Percentiles rank a stretch among this genome's conserved stretches.
phyloP scores from a whole-genome alignment of 2,113 vertebrate genomes.

The Tamias sibiricus region DNA sequence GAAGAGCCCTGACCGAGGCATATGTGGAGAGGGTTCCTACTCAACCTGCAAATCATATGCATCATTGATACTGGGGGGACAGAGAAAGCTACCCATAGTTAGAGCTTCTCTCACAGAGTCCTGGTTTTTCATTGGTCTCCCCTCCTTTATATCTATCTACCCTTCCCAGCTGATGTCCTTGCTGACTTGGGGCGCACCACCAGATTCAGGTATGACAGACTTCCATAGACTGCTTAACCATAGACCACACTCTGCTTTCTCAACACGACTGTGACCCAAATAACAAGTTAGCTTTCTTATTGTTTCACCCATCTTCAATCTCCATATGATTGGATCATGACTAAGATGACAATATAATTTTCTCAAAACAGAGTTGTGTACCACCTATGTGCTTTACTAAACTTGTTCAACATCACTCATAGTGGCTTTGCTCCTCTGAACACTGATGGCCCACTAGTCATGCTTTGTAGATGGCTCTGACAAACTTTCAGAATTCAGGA shows the following conservation, averaged over 20 bases:
- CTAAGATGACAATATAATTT: too few species aligned
- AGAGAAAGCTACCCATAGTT: fast-evolving
- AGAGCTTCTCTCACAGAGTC: neutral
- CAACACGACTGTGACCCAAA: too few species aligned
- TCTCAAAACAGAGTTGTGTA: neutral
- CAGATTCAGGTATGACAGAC: neutral
- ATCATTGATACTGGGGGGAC: too few species aligned
- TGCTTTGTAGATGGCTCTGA: neutral
- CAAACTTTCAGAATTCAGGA: neutral
- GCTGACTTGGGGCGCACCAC: neutral
- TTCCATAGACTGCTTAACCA: neutral
- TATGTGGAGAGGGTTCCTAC: neutral
- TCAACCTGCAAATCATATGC: too few species aligned
- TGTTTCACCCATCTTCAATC: too few species aligned
- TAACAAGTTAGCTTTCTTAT: too few species aligned
- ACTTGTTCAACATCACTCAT: neutral
- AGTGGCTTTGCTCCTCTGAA: neutral
- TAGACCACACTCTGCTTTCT: too few species aligned
- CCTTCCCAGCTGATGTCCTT: neutral
- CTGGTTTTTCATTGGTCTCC: neutral
- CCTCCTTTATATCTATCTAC: neutral
- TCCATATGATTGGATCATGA: too few species aligned
- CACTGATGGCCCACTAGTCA: fast-evolving
- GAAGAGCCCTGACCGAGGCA: neutral
- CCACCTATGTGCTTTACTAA: neutral